Conservation (phyloP, 2,113 vertebrate species). For the Morone chrysops region DNA sequence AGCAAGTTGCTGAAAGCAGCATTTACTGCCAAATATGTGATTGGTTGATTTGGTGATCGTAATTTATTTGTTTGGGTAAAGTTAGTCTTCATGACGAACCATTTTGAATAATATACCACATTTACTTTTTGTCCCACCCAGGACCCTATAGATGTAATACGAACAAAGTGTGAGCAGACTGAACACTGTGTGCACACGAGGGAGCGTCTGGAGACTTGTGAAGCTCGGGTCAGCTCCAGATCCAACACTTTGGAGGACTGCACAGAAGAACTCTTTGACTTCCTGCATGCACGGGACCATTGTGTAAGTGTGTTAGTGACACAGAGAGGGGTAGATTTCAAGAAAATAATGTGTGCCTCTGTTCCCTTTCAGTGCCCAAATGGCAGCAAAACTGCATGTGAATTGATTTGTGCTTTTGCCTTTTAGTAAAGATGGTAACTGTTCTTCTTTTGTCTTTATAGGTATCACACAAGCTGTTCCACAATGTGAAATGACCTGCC, state of each 20-base stretch:
- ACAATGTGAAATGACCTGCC: conserved; percentile 75
- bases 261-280: conserved; percentile 95
- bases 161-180: conserved; percentile 87
- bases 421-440: background rate
- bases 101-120: background rate
- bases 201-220: conserved; percentile 87
- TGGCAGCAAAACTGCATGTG: background rate
- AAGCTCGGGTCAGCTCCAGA: conserved; percentile 84
- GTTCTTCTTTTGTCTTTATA: conserved; percentile 39
- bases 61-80: background rate
- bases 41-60: background rate
- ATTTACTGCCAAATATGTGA: no score
- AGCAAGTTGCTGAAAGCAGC: background rate
- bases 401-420: background rate
- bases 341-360: background rate
- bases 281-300: conserved; percentile 93
- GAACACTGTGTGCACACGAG: conserved; percentile 88
- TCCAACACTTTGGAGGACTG: conserved; percentile 89
- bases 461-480: conserved; percentile 82
- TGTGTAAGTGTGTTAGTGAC: conserved; percentile 84
- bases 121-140: conserved; percentile 54
- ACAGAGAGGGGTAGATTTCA: background rate
- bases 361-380: background rate
- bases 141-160: conserved; percentile 88
- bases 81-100: background rate